These are phyloP conservation scores for Drosophila mulleri DNA, from an alignment of 2,888 invertebrate genomes.

Conservation along the genomic window DNA sequence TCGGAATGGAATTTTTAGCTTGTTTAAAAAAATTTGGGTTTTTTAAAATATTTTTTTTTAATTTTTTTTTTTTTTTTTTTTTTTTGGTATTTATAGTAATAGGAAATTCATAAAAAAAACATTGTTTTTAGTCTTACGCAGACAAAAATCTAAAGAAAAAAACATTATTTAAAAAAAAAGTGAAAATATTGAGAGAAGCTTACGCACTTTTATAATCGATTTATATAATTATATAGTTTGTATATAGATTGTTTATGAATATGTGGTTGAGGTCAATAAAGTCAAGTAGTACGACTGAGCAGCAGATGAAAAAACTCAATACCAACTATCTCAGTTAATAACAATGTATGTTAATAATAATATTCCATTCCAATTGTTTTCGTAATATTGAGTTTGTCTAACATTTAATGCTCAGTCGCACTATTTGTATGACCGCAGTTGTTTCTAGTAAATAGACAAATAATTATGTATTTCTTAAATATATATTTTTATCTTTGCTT, in stretches of 20 bases:
- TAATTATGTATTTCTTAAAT: constrained; percentile 13
- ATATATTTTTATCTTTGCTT: not conserved
- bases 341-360: too few relatives aligned
- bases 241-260: constrained; percentile 2
- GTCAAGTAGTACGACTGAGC: too few relatives aligned
- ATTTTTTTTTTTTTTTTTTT: too few relatives aligned
- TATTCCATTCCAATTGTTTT: too few relatives aligned
- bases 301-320: too few relatives aligned
- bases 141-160: not conserved
- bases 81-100: constrained; percentile 9
- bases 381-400: too few relatives aligned
- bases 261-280: too few relatives aligned
- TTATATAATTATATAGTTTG: constrained; percentile 9
- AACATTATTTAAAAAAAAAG: not conserved
- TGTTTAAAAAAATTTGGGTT: constrained; percentile 31
- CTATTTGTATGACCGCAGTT: too few relatives aligned
- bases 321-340: too few relatives aligned
- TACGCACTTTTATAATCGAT: constrained; percentile 9
- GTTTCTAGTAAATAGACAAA: constrained; percentile 12
- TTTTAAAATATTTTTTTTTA: not conserved
- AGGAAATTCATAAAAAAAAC: constrained; percentile 37
- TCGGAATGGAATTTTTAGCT: constrained; percentile 43
- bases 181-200: constrained; percentile 22
- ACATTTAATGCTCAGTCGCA: too few relatives aligned
- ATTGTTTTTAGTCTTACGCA: constrained; percentile 20